phyloP scores from a whole-genome alignment of 2,113 vertebrate species.

The Tupaia chinensis region DNA sequence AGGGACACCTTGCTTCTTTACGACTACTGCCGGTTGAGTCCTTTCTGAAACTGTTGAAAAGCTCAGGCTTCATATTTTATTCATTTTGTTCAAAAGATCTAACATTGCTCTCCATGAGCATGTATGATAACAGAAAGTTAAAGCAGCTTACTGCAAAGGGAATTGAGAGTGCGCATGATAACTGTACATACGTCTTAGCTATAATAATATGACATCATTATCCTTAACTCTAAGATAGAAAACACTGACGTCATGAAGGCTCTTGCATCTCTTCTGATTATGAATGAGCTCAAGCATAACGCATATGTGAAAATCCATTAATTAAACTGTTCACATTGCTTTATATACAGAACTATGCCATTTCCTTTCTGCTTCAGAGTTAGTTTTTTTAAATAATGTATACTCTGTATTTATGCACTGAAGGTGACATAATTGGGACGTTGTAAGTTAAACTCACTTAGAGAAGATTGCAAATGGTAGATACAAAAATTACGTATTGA shows the following conservation, averaged over 20 bases:
- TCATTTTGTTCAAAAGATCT: conserved; percentile 2
- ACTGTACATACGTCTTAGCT: not conserved
- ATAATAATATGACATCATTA: not conserved
- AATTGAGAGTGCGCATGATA: not conserved
- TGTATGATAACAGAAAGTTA: not conserved
- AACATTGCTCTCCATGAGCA: not conserved
- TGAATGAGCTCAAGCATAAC: conserved; percentile 34
- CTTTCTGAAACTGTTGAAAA: not conserved
- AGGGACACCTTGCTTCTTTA: not conserved
- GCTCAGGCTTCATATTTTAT: not conserved
- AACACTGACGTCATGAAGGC: not conserved
- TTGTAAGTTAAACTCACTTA: not conserved
- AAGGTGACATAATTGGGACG: not conserved
- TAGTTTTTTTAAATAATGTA: not conserved
- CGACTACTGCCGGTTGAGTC: not conserved
- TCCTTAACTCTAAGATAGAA: not conserved
- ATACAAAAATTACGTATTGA: not conserved
- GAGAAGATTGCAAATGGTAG: not conserved
- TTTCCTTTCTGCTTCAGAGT: not conserved
- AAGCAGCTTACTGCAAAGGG: not conserved
- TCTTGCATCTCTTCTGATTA: not conserved
- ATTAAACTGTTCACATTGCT: not conserved
- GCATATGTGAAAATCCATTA: not conserved
- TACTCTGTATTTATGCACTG: not conserved
- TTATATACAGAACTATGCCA: not conserved